These are phyloP conservation scores for Bathynomus jamesi DNA, from an alignment of 1,140 invertebrate genomes.

Conservation along the genomic window DNA sequence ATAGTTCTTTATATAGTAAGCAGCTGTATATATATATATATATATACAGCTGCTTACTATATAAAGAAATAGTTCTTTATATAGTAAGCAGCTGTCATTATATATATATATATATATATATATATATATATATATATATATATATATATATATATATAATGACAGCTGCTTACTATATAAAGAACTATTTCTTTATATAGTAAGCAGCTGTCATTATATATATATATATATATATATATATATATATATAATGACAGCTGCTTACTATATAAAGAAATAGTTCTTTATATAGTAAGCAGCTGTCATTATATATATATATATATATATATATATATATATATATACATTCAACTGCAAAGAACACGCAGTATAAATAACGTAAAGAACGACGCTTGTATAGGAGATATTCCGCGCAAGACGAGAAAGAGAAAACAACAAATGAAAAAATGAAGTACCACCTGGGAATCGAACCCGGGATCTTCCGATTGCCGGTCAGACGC, in stretches of 20 bases:
- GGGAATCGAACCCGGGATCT: no score
- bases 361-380: no score
- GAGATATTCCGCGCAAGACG: no score
- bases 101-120: constrained; percentile 3
- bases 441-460: no score
- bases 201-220: no score
- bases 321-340: no score
- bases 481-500: no score
- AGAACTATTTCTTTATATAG: no score
- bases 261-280: not conserved
- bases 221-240: not conserved
- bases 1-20: not conserved
- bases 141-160: not conserved
- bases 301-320: not conserved
- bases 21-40: not conserved
- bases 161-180: not conserved
- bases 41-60: not conserved
- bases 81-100: not conserved
- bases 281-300: not conserved
- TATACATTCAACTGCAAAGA: no score
- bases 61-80: not conserved
- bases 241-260: not conserved
- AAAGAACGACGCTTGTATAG: no score
- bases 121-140: not conserved
- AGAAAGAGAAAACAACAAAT: no score